Evolutionary conservation across 2,113 vertebrate species (phyloP).

Genomic region (Elachura formosa): DNA sequence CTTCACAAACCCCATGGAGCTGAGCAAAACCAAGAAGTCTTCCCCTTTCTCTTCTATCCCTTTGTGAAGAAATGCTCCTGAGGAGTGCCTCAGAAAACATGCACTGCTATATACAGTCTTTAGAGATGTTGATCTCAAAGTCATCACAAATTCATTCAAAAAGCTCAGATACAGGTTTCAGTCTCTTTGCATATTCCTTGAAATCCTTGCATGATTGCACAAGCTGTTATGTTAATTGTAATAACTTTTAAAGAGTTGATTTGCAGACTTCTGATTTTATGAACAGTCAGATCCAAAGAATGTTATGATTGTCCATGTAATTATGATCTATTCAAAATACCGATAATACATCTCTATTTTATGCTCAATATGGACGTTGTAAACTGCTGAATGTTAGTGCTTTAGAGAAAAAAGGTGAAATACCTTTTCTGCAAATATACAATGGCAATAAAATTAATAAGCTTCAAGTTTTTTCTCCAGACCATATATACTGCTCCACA

Average conservation of each 20-base stretch:
- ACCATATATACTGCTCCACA: background rate
- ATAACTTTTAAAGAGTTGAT: background rate
- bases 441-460: background rate
- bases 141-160: background rate
- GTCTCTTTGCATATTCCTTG: background rate
- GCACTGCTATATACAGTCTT: background rate
- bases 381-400: background rate
- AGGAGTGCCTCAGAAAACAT: background rate
- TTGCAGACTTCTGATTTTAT: background rate
- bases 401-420: background rate
- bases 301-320: background rate
- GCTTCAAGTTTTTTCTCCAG: background rate
- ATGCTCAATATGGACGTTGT: background rate
- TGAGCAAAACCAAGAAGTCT: background rate
- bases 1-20: background rate
- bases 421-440: background rate
- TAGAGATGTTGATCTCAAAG: background rate
- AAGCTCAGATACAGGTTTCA: background rate
- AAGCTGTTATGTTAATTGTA: background rate
- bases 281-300: background rate
- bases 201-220: background rate
- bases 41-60: background rate
- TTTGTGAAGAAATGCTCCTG: background rate
- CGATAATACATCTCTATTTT: background rate
- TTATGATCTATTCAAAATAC: background rate